phyloP scores from a whole-genome alignment of 2,113 vertebrate species.

The Carlito syrichta region DNA sequence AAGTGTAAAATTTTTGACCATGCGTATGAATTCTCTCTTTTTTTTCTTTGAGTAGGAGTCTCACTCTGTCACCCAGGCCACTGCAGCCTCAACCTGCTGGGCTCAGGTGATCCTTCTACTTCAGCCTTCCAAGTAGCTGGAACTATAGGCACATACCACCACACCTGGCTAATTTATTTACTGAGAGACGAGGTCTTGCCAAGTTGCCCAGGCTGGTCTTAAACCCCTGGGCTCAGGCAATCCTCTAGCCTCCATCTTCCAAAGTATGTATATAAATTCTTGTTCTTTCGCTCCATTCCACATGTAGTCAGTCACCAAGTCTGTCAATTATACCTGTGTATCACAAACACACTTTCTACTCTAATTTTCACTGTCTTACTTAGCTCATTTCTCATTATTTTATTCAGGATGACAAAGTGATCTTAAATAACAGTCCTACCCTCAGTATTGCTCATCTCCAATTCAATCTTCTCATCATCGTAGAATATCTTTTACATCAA shows the following conservation, averaged over 20 bases:
- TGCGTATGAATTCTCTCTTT: background rate
- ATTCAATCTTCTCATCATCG: background rate
- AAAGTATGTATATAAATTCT: background rate
- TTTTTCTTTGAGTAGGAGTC: too few relatives aligned
- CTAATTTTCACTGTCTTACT: background rate
- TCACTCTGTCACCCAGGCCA: too few relatives aligned
- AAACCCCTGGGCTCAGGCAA: too few relatives aligned
- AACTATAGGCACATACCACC: too few relatives aligned
- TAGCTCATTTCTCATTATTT: background rate
- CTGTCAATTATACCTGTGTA: background rate
- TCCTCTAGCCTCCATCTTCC: too few relatives aligned
- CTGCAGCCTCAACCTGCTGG: too few relatives aligned
- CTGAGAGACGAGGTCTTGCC: too few relatives aligned
- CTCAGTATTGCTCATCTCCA: background rate
- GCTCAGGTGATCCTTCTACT: too few relatives aligned
- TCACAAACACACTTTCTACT: background rate
- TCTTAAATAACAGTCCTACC: background rate
- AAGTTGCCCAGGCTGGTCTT: too few relatives aligned
- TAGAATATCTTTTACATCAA: background rate
- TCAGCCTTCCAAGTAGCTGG: too few relatives aligned
- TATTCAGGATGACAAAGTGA: background rate
- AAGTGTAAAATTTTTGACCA: background rate
- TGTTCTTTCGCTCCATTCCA: background rate
- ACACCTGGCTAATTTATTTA: too few relatives aligned
- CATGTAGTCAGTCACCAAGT: background rate